Percentiles rank a stretch among this genome's conserved stretches.
Conservation (phyloP, 2,113 vertebrate species). For the Laticauda laticaudata region DNA sequence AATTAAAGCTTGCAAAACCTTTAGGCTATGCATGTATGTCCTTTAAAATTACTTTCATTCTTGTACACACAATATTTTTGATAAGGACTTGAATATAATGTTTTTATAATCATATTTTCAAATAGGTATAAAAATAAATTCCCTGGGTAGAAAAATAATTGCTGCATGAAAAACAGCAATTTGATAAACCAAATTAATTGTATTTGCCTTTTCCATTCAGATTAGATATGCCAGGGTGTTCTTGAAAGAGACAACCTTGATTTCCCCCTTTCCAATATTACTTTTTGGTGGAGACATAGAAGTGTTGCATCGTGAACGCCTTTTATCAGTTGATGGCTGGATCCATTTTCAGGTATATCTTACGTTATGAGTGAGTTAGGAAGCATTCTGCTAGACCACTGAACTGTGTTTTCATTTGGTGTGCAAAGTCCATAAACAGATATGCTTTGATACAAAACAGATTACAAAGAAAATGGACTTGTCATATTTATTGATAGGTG, state of each 20-base stretch:
- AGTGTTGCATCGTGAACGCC: slow-evolving; percentile 91
- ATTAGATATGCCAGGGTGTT: slow-evolving; percentile 92
- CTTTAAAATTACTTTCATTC: neutral
- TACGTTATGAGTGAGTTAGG: neutral
- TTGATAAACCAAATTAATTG: neutral
- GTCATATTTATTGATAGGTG: neutral
- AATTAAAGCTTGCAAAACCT: neutral
- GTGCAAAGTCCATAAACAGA: neutral
- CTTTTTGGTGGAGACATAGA: slow-evolving; percentile 96
- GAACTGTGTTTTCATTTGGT: neutral
- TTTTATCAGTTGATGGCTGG: slow-evolving; percentile 92
- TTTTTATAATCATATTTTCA: neutral
- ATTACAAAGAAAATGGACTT: neutral
- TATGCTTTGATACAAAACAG: neutral
- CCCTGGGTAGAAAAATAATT: neutral
- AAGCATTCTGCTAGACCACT: neutral
- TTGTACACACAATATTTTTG: neutral
- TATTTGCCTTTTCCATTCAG: slow-evolving; percentile 65
- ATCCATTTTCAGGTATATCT: slow-evolving; percentile 90
- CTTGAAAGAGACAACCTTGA: slow-evolving; percentile 87
- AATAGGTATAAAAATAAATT: neutral
- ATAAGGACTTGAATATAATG: neutral
- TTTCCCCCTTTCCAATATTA: slow-evolving; percentile 90
- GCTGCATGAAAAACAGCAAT: neutral
- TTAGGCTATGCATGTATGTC: neutral